Conservation (phyloP, 2,113 vertebrate genomes). For the Vimba vimba region DNA sequence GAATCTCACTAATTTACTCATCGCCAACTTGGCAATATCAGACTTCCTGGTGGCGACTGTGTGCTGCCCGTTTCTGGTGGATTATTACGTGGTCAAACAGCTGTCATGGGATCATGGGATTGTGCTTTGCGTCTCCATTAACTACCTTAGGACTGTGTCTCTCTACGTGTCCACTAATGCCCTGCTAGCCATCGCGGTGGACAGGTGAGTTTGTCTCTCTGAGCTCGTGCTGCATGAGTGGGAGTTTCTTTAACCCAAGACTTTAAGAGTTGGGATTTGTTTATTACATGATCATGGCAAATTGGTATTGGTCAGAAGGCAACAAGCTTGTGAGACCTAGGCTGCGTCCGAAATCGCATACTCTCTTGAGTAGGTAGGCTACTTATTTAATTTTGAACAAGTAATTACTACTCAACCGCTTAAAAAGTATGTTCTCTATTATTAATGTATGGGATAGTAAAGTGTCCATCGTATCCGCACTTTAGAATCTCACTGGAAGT, state of each 20-base stretch:
- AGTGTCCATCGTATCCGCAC: too few species aligned
- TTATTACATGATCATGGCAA: background rate
- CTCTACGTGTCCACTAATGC: constrained; percentile 96
- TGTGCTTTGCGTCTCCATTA: constrained; percentile 87
- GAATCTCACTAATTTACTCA: constrained; percentile 95
- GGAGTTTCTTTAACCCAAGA: too few species aligned
- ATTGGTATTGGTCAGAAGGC: background rate
- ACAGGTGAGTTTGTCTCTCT: constrained; percentile 81
- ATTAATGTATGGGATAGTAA: too few species aligned
- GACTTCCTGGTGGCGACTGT: constrained; percentile 94
- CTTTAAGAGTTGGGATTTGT: background rate
- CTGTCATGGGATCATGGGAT: constrained; percentile 94
- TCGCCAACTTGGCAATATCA: constrained; percentile 94
- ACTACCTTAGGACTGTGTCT: constrained; percentile 91
- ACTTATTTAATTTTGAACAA: too few species aligned
- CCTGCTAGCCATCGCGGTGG: constrained; percentile 92
- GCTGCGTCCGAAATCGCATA: too few species aligned
- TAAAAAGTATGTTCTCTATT: too few species aligned
- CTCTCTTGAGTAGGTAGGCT: too few species aligned
- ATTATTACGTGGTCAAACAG: constrained; percentile 94
- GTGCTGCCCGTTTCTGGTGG: constrained; percentile 96
- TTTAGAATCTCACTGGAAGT: too few species aligned
- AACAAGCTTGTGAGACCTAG: background rate
- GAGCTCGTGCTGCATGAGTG: background rate
- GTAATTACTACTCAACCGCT: too few species aligned